Conservation (phyloP, 2,888 invertebrate species). For the Andrena fulva region DNA sequence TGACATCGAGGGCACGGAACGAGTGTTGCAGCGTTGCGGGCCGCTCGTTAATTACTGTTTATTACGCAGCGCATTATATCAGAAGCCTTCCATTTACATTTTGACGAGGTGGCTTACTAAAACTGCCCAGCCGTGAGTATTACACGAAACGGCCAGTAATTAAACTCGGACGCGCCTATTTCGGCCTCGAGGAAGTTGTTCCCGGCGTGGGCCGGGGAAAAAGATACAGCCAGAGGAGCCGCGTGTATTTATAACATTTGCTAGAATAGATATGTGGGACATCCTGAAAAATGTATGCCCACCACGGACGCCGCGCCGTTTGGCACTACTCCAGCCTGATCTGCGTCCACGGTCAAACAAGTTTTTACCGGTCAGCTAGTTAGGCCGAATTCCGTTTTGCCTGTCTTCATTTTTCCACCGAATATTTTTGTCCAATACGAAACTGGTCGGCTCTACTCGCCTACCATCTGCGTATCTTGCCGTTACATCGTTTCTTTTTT, state of each 20-base stretch:
- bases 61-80: constrained; percentile 51
- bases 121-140: constrained; percentile 61
- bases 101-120: constrained; percentile 68
- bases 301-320: constrained; percentile 66
- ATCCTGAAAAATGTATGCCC: constrained; percentile 76
- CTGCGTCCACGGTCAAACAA: constrained; percentile 74
- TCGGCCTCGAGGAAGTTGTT: constrained; percentile 60
- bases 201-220: constrained; percentile 40
- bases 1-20: constrained; percentile 32
- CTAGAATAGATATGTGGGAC: constrained; percentile 78
- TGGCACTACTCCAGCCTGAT: constrained; percentile 80
- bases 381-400: constrained; percentile 23
- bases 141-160: constrained; percentile 67
- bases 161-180: constrained; percentile 67
- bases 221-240: constrained; percentile 61
- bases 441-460: background rate
- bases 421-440: background rate
- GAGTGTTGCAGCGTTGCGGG: background rate
- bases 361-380: constrained; percentile 70
- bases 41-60: constrained; percentile 59
- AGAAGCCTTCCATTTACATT: constrained; percentile 69
- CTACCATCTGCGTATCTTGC: no score
- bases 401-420: constrained; percentile 43
- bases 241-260: constrained; percentile 77
- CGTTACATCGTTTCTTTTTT: background rate